phyloP scores from a whole-genome alignment of 2,888 invertebrate genomes.

The Fissipunctia ypsillon region DNA sequence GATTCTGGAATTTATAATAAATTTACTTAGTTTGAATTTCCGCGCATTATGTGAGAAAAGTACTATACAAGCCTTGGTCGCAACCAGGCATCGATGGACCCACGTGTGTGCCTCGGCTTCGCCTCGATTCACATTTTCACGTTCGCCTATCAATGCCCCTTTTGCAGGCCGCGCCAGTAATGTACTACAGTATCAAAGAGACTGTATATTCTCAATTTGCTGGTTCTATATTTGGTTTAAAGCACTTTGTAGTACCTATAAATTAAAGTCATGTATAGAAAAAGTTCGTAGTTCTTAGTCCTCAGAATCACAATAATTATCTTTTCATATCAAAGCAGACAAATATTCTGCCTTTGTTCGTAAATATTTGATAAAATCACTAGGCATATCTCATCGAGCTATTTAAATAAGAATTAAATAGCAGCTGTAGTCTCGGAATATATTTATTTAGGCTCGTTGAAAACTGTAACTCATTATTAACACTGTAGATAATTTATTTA shows the following conservation, averaged over 20 bases:
- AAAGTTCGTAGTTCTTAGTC: background rate
- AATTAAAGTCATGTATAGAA: background rate
- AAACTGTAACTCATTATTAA: background rate
- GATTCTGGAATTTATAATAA: no score
- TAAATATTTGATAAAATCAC: background rate
- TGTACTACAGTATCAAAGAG: conserved; percentile 4
- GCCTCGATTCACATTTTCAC: no score
- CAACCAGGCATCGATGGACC: no score
- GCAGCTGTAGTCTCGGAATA: background rate
- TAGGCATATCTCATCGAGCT: background rate
- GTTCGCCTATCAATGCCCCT: no score
- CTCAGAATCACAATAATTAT: background rate
- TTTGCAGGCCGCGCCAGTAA: no score
- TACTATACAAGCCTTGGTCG: no score
- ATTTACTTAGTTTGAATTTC: no score
- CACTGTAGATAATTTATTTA: background rate
- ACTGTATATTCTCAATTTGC: background rate
- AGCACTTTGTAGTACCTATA: background rate
- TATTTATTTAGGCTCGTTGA: conserved; percentile 14
- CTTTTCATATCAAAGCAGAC: background rate
- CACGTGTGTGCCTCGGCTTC: no score
- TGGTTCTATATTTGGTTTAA: conserved; percentile 12
- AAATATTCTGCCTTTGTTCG: background rate
- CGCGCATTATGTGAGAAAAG: no score
- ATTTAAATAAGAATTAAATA: conserved; percentile 13